Evolutionary conservation across 1,140 invertebrate species (phyloP).

Genomic region (Macrobrachium nipponense): DNA sequence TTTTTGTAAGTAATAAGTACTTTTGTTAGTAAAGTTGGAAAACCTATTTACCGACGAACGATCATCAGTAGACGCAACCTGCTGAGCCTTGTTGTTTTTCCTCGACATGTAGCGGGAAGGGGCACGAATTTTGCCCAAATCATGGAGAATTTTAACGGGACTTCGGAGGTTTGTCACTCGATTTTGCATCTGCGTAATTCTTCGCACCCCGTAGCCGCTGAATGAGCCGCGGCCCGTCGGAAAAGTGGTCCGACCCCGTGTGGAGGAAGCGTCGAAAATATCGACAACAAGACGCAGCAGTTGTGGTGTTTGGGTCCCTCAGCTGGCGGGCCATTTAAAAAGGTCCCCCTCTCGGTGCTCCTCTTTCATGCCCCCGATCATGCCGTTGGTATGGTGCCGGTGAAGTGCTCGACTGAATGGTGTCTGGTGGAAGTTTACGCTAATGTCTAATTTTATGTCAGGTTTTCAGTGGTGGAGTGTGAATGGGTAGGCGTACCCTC

Average conservation of each 20-base stretch:
- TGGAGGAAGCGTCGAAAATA: neutral
- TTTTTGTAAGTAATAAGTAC: neutral
- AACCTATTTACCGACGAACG: slow-evolving; percentile 12
- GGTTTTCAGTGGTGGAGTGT: too few relatives aligned
- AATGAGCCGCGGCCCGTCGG: neutral
- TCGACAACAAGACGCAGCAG: too few relatives aligned
- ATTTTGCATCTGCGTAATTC: slow-evolving; percentile 27
- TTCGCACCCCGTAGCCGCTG: slow-evolving; percentile 15
- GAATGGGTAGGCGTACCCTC: too few relatives aligned
- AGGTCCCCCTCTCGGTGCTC: too few relatives aligned
- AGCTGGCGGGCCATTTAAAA: slow-evolving; percentile 35
- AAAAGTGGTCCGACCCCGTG: neutral
- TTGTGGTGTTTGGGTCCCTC: neutral
- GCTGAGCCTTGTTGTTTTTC: slow-evolving; percentile 52
- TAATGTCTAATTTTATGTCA: too few relatives aligned
- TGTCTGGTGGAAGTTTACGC: too few relatives aligned
- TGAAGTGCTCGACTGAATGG: too few relatives aligned
- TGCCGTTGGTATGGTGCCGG: too few relatives aligned
- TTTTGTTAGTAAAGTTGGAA: neutral
- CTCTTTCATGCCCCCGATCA: too few relatives aligned
- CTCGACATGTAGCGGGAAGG: slow-evolving; percentile 58
- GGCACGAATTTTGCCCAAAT: slow-evolving; percentile 38
- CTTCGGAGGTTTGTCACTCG: slow-evolving; percentile 43
- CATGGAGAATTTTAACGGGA: slow-evolving; percentile 41
- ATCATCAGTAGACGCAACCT: neutral